These are phyloP conservation scores for Lathronympha strigana DNA, from an alignment of 2,888 invertebrate genomes.

Conservation along the genomic window DNA sequence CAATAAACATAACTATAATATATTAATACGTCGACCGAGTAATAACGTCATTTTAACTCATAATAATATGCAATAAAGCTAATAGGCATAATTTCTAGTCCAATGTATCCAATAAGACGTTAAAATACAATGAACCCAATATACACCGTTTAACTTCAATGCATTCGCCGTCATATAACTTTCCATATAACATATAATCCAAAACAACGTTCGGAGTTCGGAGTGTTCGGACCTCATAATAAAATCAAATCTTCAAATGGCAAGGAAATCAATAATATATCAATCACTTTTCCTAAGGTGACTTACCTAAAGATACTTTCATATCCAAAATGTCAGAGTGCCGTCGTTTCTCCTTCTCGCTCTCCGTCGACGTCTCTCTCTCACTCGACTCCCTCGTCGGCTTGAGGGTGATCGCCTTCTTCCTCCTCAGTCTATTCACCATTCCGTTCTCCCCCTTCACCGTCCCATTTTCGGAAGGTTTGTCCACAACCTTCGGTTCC, in stretches of 20 bases:
- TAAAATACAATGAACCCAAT: not conserved
- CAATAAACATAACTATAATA: not conserved
- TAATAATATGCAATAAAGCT: constrained; percentile 14
- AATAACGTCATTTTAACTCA: constrained; percentile 26
- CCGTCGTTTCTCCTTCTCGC: constrained; percentile 75
- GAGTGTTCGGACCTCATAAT: too few relatives aligned
- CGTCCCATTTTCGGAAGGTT: constrained; percentile 67
- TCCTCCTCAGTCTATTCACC: constrained; percentile 70
- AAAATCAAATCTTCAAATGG: constrained; percentile 50
- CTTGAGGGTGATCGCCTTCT: constrained; percentile 70
- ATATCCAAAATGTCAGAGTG: constrained; percentile 78
- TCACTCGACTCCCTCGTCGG: constrained; percentile 77
- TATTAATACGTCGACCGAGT: constrained; percentile 14
- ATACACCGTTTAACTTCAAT: not conserved
- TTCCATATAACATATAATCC: not conserved
- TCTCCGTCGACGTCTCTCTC: constrained; percentile 77
- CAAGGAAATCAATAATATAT: constrained; percentile 52
- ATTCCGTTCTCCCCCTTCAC: constrained; percentile 70
- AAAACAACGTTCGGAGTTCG: too few relatives aligned
- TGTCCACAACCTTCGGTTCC: constrained; percentile 72
- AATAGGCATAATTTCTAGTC: constrained; percentile 21
- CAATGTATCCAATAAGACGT: constrained; percentile 13
- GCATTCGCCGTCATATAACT: constrained; percentile 31
- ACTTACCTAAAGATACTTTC: constrained; percentile 74
- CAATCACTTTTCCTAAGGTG: constrained; percentile 3